Evolutionary conservation across 2,113 vertebrate genomes (phyloP).

Genomic region (Callionymus lyra): DNA sequence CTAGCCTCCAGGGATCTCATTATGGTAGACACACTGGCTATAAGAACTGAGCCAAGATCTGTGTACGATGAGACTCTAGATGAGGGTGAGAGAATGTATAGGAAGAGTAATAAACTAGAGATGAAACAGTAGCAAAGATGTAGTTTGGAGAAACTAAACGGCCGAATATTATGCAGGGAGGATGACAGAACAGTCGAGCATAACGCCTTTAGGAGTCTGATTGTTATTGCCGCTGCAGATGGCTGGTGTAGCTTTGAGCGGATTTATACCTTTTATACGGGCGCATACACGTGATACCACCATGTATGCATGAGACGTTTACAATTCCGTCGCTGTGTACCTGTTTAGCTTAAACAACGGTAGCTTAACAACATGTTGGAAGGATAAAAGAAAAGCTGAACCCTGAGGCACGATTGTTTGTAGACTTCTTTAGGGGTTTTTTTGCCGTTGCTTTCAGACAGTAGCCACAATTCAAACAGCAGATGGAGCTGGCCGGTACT

Average conservation of each 20-base stretch:
- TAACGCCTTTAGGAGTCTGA: conserved; percentile 40
- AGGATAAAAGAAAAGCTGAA: too few relatives aligned
- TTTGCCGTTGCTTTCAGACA: too few relatives aligned
- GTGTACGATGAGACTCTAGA: conserved; percentile 21
- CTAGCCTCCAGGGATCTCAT: conserved; percentile 60
- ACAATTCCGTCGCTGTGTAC: too few relatives aligned
- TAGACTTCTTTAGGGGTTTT: too few relatives aligned
- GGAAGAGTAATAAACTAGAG: conserved; percentile 3
- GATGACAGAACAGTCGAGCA: conserved; percentile 23
- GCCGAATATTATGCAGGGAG: conserved; percentile 30
- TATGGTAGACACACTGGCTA: conserved; percentile 39
- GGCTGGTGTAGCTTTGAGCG: conserved; percentile 32
- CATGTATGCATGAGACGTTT: too few relatives aligned
- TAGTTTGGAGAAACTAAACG: conserved; percentile 2
- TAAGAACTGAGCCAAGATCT: conserved; percentile 20
- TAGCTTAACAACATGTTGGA: too few relatives aligned
- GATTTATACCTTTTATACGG: conserved; percentile 28
- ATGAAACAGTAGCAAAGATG: conserved; percentile 6
- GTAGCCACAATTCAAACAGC: too few relatives aligned
- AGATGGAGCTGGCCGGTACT: too few relatives aligned
- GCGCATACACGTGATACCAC: too few relatives aligned
- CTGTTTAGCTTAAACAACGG: too few relatives aligned
- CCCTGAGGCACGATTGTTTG: too few relatives aligned
- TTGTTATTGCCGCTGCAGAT: conserved; percentile 54
- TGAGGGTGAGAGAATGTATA: conserved; percentile 5